phyloP scores from a whole-genome alignment of 2,888 invertebrate species.

The Paralinhomoeus sp. region DNA sequence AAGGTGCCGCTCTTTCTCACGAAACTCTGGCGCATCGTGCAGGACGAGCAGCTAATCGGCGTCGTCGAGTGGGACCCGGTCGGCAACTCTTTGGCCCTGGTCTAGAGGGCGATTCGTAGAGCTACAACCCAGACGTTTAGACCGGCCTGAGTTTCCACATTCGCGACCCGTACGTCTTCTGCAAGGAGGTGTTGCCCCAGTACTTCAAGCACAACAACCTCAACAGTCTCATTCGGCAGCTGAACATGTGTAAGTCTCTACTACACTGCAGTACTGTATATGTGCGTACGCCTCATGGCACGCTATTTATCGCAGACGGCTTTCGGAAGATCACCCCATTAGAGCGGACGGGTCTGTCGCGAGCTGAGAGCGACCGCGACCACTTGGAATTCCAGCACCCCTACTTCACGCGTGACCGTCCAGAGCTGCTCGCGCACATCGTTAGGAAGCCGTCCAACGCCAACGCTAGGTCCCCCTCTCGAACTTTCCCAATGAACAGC shows the following conservation, averaged over 20 bases:
- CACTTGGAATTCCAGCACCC: conserved; percentile 71
- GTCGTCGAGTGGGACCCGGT: conserved; percentile 15
- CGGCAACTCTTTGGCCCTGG: neutral
- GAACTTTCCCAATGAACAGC: too few species aligned
- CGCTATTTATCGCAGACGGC: conserved; percentile 42
- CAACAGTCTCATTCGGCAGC: conserved; percentile 87
- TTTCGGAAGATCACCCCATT: conserved; percentile 83
- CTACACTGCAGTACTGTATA: neutral
- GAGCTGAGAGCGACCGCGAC: conserved; percentile 34
- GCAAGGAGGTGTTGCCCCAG: conserved; percentile 66
- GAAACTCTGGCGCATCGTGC: conserved; percentile 17
- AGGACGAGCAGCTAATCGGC: conserved; percentile 9
- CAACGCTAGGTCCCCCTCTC: too few species aligned
- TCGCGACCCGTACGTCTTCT: conserved; percentile 73
- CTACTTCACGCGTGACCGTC: conserved; percentile 61
- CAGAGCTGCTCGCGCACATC: conserved; percentile 62
- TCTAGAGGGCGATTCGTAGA: neutral
- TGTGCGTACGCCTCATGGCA: neutral
- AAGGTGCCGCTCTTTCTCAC: conserved; percentile 20
- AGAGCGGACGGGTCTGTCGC: conserved; percentile 62
- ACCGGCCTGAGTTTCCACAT: conserved; percentile 76
- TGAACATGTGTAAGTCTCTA: conserved; percentile 66
- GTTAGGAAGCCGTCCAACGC: neutral
- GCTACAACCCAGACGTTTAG: conserved; percentile 12
- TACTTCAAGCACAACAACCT: conserved; percentile 99